Percentiles rank a stretch among this genome's conserved stretches.
Conservation (phyloP, 35 echinoderm and acorn worm species). For the Apostichopus parvimensis region DNA sequence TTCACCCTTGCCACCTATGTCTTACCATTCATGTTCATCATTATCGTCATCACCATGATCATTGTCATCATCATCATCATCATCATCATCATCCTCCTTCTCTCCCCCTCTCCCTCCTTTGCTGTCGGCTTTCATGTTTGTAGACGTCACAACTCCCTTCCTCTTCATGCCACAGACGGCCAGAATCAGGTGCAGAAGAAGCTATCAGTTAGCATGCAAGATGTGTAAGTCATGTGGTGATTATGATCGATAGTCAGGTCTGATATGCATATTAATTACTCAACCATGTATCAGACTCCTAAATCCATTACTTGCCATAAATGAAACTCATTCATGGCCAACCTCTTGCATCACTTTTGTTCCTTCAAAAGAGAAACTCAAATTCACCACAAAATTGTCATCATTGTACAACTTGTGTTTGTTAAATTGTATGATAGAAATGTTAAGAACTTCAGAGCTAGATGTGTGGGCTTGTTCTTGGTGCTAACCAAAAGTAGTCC, state of each 20-base stretch:
- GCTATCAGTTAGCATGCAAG: constrained; percentile 80
- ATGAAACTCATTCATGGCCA: neutral
- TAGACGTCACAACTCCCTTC: constrained; percentile 87
- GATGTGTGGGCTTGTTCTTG: neutral
- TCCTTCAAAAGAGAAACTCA: neutral
- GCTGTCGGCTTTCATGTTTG: constrained; percentile 14
- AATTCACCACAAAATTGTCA: neutral
- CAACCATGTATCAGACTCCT: neutral
- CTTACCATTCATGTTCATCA: neutral
- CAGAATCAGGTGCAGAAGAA: constrained; percentile 59
- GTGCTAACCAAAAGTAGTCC: too few relatives aligned
- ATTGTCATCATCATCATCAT: neutral
- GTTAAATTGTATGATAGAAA: constrained; percentile 7
- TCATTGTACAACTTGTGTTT: neutral
- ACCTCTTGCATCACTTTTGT: constrained; percentile 8
- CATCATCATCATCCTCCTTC: neutral
- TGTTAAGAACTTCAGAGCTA: neutral
- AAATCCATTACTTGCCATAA: neutral
- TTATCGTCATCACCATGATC: neutral
- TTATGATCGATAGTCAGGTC: neutral
- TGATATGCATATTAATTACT: neutral
- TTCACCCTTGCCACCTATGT: neutral
- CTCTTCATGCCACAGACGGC: constrained; percentile 66
- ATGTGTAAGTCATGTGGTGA: constrained; percentile 71
- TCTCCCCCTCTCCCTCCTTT: neutral